A percentile compares a stretch with the other conserved stretches of the same genome.
These are phyloP conservation scores for Lamellibrachia columna DNA, from an alignment of 2,888 invertebrate species.

Conservation along the genomic window DNA sequence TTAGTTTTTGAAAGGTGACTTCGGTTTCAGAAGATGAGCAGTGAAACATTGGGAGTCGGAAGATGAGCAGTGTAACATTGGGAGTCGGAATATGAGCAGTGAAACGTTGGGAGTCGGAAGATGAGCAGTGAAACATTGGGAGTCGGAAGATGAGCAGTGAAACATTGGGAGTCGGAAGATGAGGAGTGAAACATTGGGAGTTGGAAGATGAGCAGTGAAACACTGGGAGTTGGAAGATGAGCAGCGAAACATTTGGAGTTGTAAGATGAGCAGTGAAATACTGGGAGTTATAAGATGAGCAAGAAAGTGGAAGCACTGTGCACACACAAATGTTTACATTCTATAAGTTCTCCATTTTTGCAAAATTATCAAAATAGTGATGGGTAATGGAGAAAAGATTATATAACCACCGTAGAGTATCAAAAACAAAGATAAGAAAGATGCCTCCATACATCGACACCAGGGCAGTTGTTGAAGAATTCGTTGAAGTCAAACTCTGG, in stretches of 20 bases:
- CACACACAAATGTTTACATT: not conserved
- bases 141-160: not conserved
- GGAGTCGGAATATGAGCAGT: too few species aligned
- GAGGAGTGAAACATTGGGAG: not conserved
- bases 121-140: not conserved
- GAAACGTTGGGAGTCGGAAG: not conserved
- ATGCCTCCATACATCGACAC: constrained; percentile 72
- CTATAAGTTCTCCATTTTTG: not conserved
- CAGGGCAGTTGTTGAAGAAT: constrained; percentile 74
- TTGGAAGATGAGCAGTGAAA: not conserved
- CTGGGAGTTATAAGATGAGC: not conserved
- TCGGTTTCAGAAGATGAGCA: too few species aligned
- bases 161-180: not conserved
- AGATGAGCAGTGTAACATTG: too few species aligned
- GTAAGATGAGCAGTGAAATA: not conserved
- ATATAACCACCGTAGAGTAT: constrained; percentile 24
- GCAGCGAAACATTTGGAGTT: not conserved
- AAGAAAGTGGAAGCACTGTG: not conserved
- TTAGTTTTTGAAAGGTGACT: too few species aligned
- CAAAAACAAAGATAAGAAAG: constrained; percentile 69
- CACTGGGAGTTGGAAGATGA: not conserved
- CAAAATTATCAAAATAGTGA: not conserved
- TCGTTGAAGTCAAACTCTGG: constrained; percentile 82
- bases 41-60: too few species aligned
- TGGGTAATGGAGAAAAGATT: not conserved